A percentile compares a stretch with the other conserved stretches of the same genome.
Evolutionary conservation across 2,797 vertebrate species (phyloP).

Genomic region (Hydrolagus colliei): DNA sequence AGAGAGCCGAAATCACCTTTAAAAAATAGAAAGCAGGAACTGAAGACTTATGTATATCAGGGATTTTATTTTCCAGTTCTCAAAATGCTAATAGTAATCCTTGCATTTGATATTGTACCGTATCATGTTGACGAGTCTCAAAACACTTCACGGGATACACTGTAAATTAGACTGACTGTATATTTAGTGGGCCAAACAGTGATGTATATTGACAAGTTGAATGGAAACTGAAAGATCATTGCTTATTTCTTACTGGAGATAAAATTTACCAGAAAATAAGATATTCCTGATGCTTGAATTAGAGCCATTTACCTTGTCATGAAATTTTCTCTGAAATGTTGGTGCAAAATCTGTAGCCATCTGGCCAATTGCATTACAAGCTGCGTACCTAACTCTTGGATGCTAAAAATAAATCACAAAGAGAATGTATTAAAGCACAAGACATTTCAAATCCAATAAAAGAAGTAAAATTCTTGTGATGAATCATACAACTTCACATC

Average conservation of each 20-base stretch:
- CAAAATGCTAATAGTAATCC: no score
- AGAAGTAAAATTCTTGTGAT: neutral
- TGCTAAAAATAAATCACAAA: slow-evolving; percentile 62
- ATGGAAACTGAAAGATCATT: no score
- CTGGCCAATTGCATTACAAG: slow-evolving; percentile 94
- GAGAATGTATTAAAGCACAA: neutral
- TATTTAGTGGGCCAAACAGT: no score
- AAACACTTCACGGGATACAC: no score
- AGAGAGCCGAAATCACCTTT: slow-evolving; percentile 85
- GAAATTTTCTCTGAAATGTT: slow-evolving; percentile 98
- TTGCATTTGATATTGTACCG: no score
- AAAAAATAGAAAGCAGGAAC: neutral
- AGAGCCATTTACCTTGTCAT: slow-evolving; percentile 74
- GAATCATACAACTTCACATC: neutral
- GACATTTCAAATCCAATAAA: neutral
- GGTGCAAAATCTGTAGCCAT: slow-evolving; percentile 98
- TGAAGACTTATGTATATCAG: no score
- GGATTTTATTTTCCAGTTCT: no score
- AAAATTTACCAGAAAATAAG: no score
- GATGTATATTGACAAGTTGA: no score
- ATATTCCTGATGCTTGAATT: neutral
- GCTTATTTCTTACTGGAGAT: neutral
- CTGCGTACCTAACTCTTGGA: slow-evolving; percentile 90
- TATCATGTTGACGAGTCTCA: no score
- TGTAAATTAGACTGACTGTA: no score